These are phyloP conservation scores for Nothobranchius furzeri DNA, from an alignment of 2,113 vertebrate species.

Conservation along the genomic window DNA sequence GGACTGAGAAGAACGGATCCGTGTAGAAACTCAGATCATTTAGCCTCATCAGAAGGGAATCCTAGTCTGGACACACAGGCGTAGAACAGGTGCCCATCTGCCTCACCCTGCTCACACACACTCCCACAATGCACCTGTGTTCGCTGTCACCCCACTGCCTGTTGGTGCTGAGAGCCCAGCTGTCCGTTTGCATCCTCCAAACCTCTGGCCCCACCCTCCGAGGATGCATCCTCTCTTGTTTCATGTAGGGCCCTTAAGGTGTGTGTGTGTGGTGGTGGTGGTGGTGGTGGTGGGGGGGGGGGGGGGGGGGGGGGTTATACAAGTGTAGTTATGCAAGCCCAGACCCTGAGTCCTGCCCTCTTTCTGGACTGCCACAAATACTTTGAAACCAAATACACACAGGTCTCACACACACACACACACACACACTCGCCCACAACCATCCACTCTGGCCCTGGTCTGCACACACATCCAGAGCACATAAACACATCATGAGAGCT, in stretches of 20 bases:
- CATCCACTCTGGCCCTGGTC: slow-evolving; percentile 12
- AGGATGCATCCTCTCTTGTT: slow-evolving; percentile 52
- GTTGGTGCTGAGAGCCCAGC: slow-evolving; percentile 69
- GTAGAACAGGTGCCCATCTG: slow-evolving; percentile 50
- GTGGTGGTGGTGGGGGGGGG: too few relatives aligned
- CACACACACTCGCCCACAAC: slow-evolving; percentile 1
- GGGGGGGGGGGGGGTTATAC: not conserved
- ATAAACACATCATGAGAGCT: slow-evolving; percentile 76
- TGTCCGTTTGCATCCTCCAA: slow-evolving; percentile 64
- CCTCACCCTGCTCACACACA: slow-evolving; percentile 31
- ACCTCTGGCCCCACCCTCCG: slow-evolving; percentile 34
- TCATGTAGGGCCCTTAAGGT: slow-evolving; percentile 41
- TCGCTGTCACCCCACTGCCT: slow-evolving; percentile 57
- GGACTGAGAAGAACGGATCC: too few relatives aligned
- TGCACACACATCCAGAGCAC: slow-evolving; percentile 61
- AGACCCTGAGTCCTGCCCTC: slow-evolving; percentile 24
- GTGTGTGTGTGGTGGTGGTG: too few relatives aligned
- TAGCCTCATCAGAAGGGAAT: slow-evolving; percentile 17
- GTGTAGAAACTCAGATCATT: not conserved
- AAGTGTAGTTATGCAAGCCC: slow-evolving; percentile 37
- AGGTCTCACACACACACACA: not conserved
- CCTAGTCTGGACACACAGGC: slow-evolving; percentile 37
- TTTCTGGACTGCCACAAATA: slow-evolving; percentile 60
- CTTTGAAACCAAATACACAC: slow-evolving; percentile 61
- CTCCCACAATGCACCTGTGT: slow-evolving; percentile 72